These are phyloP conservation scores for Oreamnos americanus DNA, from an alignment of 2,113 vertebrate genomes.

Conservation along the genomic window DNA sequence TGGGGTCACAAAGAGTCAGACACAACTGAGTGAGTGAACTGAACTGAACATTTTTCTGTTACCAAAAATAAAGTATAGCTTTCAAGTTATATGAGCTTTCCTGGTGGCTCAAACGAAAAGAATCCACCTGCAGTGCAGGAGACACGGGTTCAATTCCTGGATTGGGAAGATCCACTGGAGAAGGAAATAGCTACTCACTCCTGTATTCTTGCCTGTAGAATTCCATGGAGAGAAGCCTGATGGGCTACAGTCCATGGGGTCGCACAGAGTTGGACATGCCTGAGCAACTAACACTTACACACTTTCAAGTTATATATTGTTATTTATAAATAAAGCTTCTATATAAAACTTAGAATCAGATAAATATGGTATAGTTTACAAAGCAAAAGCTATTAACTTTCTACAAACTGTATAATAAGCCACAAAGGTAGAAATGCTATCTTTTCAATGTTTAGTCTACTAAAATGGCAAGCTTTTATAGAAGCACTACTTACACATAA, in stretches of 20 bases:
- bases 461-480: slow-evolving; percentile 39
- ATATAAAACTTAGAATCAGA: not conserved
- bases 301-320: not conserved
- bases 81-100: not conserved
- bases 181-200: not conserved
- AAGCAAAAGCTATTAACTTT: not conserved
- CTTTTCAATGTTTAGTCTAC: not conserved
- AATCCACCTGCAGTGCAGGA: not conserved
- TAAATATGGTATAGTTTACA: not conserved
- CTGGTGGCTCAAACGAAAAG: not conserved
- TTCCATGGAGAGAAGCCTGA: not conserved
- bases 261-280: not conserved
- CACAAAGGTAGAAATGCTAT: not conserved
- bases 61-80: not conserved
- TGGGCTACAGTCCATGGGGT: not conserved
- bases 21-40: no score
- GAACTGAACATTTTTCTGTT: not conserved
- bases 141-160: not conserved
- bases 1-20: no score
- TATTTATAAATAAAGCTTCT: not conserved
- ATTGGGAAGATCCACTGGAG: not conserved
- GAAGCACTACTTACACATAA: not conserved
- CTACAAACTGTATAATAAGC: not conserved
- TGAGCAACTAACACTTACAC: not conserved
- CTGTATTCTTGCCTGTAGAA: not conserved